Evolutionary conservation across 2,113 vertebrate species (phyloP).

Genomic region (Neopipo cinnamomea): DNA sequence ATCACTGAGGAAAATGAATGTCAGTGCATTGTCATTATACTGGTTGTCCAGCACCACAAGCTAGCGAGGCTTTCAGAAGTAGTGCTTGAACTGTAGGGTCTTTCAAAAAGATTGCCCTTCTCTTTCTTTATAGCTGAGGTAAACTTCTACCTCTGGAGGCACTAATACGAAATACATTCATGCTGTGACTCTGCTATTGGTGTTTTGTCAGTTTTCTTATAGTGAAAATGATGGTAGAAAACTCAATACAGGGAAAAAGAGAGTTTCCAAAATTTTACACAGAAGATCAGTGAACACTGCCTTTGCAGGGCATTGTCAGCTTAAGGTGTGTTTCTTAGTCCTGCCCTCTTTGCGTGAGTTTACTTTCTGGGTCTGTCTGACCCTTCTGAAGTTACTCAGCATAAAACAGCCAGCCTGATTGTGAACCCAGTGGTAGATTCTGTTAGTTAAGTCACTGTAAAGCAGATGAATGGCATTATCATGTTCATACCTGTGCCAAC

Average conservation of each 20-base stretch:
- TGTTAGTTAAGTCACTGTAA: not conserved
- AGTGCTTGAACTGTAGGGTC: not conserved
- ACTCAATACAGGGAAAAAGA: not conserved
- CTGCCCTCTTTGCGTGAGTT: not conserved
- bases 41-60: not conserved
- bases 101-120: not conserved
- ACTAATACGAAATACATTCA: not conserved
- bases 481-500: not conserved
- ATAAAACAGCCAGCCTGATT: not conserved
- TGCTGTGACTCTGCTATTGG: not conserved
- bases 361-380: not conserved
- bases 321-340: not conserved
- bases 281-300: not conserved
- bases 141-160: not conserved
- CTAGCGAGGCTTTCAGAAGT: not conserved
- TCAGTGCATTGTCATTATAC: not conserved
- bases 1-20: not conserved
- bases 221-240: not conserved
- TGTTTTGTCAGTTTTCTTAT: not conserved
- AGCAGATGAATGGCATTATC: not conserved
- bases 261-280: not conserved
- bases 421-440: rapidly evolving
- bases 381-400: not conserved
- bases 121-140: not conserved
- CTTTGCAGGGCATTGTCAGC: not conserved